phyloP scores from a whole-genome alignment of 2,113 vertebrate genomes.

The Ameiurus melas region DNA sequence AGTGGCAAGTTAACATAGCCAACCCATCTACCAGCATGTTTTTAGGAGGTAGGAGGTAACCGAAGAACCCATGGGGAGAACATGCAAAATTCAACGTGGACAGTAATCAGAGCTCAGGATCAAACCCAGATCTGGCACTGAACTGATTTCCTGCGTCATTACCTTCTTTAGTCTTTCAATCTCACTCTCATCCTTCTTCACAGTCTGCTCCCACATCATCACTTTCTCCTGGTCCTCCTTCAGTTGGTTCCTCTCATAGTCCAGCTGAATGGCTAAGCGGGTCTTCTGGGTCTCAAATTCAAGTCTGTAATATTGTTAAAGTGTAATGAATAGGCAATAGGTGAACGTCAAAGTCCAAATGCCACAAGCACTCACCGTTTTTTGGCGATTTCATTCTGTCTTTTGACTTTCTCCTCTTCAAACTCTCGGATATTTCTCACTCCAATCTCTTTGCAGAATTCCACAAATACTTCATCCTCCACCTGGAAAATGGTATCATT shows the following conservation, averaged over 20 bases:
- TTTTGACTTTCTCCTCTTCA: slow-evolving; percentile 94
- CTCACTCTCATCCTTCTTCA: slow-evolving; percentile 92
- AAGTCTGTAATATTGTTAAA: not conserved
- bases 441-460: slow-evolving; percentile 93
- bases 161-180: slow-evolving; percentile 94
- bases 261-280: slow-evolving; percentile 88
- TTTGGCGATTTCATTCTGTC: slow-evolving; percentile 95
- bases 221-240: slow-evolving; percentile 95
- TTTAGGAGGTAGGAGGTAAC: not conserved
- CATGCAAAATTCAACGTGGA: not conserved
- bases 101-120: not conserved
- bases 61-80: not conserved
- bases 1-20: not conserved
- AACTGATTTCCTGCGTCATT: slow-evolving; percentile 1
- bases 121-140: not conserved
- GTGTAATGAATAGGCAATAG: not conserved
- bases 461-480: slow-evolving; percentile 92
- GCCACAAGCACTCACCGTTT: slow-evolving; percentile 78
- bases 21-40: not conserved
- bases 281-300: slow-evolving; percentile 95
- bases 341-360: not conserved
- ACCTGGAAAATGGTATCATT: slow-evolving; percentile 69
- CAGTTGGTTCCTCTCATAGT: slow-evolving; percentile 93
- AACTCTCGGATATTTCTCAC: slow-evolving; percentile 94
- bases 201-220: slow-evolving; percentile 92